These are phyloP conservation scores for Patella caerulea DNA, from an alignment of 2,888 invertebrate genomes.

Conservation along the genomic window DNA sequence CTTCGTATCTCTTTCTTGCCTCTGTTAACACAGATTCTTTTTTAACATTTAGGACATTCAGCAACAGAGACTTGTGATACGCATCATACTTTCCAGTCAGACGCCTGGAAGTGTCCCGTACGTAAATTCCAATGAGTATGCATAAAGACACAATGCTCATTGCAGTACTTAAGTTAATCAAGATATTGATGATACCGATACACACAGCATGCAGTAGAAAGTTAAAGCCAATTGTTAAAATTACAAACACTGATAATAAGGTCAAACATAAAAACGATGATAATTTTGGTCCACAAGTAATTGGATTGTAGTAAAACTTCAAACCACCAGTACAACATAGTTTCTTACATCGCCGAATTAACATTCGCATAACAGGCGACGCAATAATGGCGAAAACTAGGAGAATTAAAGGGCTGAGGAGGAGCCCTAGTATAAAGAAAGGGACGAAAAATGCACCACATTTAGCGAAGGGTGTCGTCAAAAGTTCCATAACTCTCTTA, in stretches of 20 bases:
- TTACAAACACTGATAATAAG: slow-evolving; percentile 26
- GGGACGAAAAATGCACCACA: not conserved
- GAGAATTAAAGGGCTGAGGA: not conserved
- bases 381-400: not conserved
- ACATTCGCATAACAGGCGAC: not conserved
- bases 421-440: not conserved
- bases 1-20: not conserved
- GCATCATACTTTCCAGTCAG: slow-evolving; percentile 10
- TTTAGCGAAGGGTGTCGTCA: not conserved
- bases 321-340: not conserved
- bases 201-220: slow-evolving; percentile 29
- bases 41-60: not conserved
- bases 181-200: slow-evolving; percentile 26
- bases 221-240: slow-evolving; percentile 30
- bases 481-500: not conserved
- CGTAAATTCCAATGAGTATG: slow-evolving; percentile 29
- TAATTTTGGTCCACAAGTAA: not conserved
- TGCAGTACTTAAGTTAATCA: slow-evolving; percentile 25
- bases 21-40: not conserved
- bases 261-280: slow-evolving; percentile 24
- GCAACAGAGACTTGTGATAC: slow-evolving; percentile 10
- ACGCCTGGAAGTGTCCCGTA: slow-evolving; percentile 29
- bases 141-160: slow-evolving; percentile 30
- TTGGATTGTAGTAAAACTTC: not conserved
- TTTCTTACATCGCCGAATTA: not conserved